phyloP scores from a whole-genome alignment of 2,113 vertebrate genomes.

The Oxyruncus cristatus region DNA sequence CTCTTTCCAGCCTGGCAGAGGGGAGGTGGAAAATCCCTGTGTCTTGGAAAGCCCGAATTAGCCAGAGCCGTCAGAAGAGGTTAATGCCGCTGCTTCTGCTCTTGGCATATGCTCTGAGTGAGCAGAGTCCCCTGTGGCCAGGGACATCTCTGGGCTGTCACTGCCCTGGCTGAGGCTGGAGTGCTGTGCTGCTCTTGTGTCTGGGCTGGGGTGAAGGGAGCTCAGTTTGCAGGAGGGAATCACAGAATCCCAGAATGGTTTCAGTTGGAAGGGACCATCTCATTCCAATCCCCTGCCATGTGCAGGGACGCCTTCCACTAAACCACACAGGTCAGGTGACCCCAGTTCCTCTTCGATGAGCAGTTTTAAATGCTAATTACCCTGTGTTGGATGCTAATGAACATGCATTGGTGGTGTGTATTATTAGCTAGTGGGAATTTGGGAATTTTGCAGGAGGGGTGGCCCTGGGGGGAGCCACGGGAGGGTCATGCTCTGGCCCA shows the following conservation, averaged over 20 bases:
- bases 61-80: background rate
- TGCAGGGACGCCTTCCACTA: background rate
- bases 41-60: background rate
- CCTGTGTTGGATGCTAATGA: background rate
- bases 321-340: background rate
- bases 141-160: background rate
- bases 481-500: background rate
- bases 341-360: background rate
- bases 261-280: background rate
- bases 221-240: background rate
- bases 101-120: fast-evolving
- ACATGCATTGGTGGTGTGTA: background rate
- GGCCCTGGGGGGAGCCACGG: background rate
- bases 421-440: background rate
- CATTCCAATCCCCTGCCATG: background rate
- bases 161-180: background rate
- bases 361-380: background rate
- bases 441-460: background rate
- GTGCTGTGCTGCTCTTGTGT: background rate
- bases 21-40: background rate
- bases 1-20: background rate
- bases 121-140: background rate
- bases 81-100: background rate
- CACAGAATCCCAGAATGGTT: background rate
- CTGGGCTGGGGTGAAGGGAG: background rate